Evolutionary conservation across 2,888 invertebrate genomes (phyloP).

Genomic region (Agrotis exclamationis): DNA sequence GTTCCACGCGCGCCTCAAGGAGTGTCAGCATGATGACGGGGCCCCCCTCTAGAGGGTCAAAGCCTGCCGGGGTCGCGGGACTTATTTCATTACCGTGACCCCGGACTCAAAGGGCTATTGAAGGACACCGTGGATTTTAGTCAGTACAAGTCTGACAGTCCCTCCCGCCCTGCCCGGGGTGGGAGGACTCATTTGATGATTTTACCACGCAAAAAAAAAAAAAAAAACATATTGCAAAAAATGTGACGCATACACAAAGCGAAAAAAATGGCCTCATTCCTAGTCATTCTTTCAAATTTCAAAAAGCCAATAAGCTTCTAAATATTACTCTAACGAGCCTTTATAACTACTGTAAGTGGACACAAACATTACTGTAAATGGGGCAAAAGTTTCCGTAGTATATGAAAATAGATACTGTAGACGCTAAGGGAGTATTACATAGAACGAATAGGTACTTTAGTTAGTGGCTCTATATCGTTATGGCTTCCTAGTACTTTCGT

Average conservation of each 20-base stretch:
- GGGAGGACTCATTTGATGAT: no score
- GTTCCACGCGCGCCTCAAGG: no score
- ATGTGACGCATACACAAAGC: no score
- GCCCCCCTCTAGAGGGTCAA: no score
- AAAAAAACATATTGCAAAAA: background rate
- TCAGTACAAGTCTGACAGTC: no score
- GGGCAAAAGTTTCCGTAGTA: constrained; percentile 42
- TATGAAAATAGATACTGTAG: constrained; percentile 53
- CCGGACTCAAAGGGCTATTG: no score
- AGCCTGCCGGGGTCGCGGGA: no score
- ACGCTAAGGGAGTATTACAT: constrained; percentile 46
- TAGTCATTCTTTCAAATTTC: constrained; percentile 22
- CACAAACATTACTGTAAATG: constrained; percentile 54
- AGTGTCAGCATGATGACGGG: no score
- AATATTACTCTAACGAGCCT: constrained; percentile 23
- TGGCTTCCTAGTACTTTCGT: constrained; percentile 20
- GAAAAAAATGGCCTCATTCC: background rate
- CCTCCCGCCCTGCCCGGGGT: no score
- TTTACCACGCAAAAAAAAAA: no score
- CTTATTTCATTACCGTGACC: no score
- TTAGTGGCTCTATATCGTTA: constrained; percentile 12
- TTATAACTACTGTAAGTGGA: constrained; percentile 50
- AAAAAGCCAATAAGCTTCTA: constrained; percentile 39
- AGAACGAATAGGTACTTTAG: constrained; percentile 23
- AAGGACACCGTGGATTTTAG: no score